These are phyloP conservation scores for Platynereis dumerilii DNA, from an alignment of 2,888 invertebrate species.

Conservation along the genomic window DNA sequence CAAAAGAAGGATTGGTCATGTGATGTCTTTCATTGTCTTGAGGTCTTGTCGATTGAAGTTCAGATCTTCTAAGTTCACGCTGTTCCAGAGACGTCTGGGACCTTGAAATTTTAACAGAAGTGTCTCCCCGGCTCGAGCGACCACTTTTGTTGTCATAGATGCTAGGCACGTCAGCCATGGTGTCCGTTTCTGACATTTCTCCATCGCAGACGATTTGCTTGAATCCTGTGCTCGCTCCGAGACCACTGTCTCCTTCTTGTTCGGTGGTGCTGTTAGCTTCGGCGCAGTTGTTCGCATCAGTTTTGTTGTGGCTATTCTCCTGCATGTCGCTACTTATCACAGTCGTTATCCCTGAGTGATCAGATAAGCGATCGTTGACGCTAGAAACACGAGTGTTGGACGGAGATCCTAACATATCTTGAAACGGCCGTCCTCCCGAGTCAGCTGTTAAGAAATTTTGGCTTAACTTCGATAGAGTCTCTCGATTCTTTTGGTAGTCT, in stretches of 20 bases:
- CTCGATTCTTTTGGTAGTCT: neutral
- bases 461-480: neutral
- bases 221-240: neutral
- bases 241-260: constrained; percentile 2
- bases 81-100: too few species aligned
- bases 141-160: neutral
- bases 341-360: too few species aligned
- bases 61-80: neutral
- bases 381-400: constrained; percentile 1
- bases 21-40: too few species aligned
- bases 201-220: neutral
- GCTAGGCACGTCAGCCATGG: constrained; percentile 7
- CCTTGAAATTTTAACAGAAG: too few species aligned
- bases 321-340: too few species aligned
- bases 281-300: neutral
- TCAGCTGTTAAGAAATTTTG: constrained; percentile 1
- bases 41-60: too few species aligned
- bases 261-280: neutral
- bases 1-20: too few species aligned
- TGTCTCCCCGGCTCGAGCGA: neutral
- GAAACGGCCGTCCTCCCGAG: neutral
- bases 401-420: neutral
- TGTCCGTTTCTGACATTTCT: constrained; percentile 9
- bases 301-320: too few species aligned
- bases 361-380: neutral